Percentiles rank a stretch among this genome's conserved stretches.
phyloP scores from a whole-genome alignment of 2,113 vertebrate genomes.

The Oryzias curvinotus region DNA sequence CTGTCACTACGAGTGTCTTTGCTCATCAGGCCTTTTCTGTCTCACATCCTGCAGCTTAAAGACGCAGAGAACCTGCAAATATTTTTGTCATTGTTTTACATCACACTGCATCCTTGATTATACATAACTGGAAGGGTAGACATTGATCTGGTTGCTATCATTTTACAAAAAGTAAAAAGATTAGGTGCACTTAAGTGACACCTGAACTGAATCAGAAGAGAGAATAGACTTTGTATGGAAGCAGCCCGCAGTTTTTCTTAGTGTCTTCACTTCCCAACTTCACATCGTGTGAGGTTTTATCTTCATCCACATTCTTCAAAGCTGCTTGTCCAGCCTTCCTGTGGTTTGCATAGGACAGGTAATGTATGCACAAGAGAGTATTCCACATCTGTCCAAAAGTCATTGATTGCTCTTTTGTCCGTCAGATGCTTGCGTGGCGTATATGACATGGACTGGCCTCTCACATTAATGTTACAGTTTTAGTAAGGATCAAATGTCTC shows the following conservation, averaged over 20 bases:
- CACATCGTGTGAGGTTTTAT: conserved; percentile 24
- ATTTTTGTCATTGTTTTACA: neutral
- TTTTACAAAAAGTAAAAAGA: conserved; percentile 13
- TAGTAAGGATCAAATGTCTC: conserved; percentile 49
- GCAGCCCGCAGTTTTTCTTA: conserved; percentile 37
- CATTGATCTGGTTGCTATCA: conserved; percentile 38
- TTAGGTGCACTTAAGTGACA: conserved; percentile 19
- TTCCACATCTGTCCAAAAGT: conserved; percentile 57
- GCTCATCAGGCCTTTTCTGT: conserved; percentile 50
- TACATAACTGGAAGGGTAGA: conserved; percentile 58
- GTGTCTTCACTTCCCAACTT: conserved; percentile 32
- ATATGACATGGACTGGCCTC: conserved; percentile 55
- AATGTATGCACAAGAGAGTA: conserved; percentile 60
- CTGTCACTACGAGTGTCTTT: conserved; percentile 70
- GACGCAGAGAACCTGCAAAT: conserved; percentile 4
- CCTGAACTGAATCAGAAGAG: conserved; percentile 57
- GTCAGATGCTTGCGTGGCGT: conserved; percentile 51
- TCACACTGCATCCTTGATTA: conserved; percentile 28
- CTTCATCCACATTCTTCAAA: conserved; percentile 15
- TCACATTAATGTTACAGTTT: conserved; percentile 54
- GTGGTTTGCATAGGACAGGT: conserved; percentile 77
- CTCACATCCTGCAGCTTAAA: conserved; percentile 23
- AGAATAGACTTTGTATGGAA: conserved; percentile 55
- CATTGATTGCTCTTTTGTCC: conserved; percentile 32
- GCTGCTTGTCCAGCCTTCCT: conserved; percentile 39